Evolutionary conservation across 2,797 vertebrate genomes (phyloP).

Genomic region (Coregonus suidteri): DNA sequence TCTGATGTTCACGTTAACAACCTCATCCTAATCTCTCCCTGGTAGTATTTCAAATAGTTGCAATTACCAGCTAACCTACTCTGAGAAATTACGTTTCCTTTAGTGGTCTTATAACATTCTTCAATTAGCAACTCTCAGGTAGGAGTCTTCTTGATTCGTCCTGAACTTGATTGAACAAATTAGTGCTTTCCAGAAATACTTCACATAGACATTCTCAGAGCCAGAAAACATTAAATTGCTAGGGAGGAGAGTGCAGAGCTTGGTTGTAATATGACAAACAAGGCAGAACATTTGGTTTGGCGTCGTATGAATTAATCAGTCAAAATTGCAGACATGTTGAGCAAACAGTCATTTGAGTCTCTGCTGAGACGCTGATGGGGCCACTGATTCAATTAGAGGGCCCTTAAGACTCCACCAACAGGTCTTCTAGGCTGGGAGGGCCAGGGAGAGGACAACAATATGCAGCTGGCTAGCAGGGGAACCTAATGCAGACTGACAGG

Average conservation of each 20-base stretch:
- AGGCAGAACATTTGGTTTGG: constrained; percentile 83
- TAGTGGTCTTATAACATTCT: constrained; percentile 1
- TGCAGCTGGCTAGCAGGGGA: constrained; percentile 27
- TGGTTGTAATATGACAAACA: constrained; percentile 76
- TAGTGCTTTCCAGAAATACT: constrained; percentile 16
- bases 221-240: constrained; percentile 41
- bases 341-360: constrained; percentile 75
- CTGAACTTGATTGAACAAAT: constrained; percentile 3
- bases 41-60: neutral
- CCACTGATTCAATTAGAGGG: constrained; percentile 80
- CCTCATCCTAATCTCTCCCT: neutral
- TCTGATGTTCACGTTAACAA: neutral
- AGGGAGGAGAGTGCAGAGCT: constrained; percentile 48
- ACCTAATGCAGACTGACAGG: constrained; percentile 43
- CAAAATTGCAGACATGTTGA: constrained; percentile 71
- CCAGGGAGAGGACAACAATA: constrained; percentile 35
- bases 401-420: constrained; percentile 62
- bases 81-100: neutral
- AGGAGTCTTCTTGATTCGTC: neutral
- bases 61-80: constrained; percentile 1
- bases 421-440: constrained; percentile 51
- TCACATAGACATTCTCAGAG: constrained; percentile 12
- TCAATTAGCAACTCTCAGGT: neutral
- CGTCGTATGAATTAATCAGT: constrained; percentile 80
- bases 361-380: constrained; percentile 70